phyloP scores from a whole-genome alignment of 2,113 vertebrate species.

The Grantiella picta region DNA sequence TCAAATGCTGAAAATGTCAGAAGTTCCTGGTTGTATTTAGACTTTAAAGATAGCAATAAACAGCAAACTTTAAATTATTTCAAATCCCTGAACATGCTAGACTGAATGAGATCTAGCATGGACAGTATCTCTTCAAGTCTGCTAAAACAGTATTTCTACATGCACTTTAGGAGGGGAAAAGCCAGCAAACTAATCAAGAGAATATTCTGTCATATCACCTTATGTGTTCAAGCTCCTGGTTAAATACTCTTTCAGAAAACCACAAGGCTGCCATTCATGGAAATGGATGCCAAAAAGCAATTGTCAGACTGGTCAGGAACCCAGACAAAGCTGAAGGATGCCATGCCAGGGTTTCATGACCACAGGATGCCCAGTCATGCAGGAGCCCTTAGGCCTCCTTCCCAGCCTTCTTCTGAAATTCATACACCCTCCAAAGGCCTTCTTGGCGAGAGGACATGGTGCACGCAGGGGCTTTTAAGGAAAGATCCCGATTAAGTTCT shows the following conservation, averaged over 20 bases:
- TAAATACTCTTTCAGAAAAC: neutral
- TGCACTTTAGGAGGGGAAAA: neutral
- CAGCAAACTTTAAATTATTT: neutral
- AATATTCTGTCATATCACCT: neutral
- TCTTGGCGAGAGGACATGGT: accelerated
- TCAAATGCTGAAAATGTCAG: slow-evolving; percentile 47
- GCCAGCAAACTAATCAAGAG: neutral
- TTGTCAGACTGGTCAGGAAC: neutral
- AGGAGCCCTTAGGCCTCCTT: neutral
- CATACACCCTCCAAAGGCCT: neutral
- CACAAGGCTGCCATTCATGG: neutral
- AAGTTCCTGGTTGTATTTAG: neutral
- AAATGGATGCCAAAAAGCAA: neutral
- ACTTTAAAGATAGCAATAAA: slow-evolving; percentile 19
- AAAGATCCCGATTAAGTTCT: neutral
- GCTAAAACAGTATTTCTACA: neutral
- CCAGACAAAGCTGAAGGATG: neutral
- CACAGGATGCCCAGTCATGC: accelerated
- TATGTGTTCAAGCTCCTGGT: neutral
- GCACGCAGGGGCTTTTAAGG: neutral
- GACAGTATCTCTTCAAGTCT: neutral
- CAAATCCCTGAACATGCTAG: neutral
- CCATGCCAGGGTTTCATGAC: neutral
- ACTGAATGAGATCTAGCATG: neutral
- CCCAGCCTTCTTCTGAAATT: neutral